Evolutionary conservation across 2,888 invertebrate species (phyloP).

Genomic region (Lapara coniferarum): DNA sequence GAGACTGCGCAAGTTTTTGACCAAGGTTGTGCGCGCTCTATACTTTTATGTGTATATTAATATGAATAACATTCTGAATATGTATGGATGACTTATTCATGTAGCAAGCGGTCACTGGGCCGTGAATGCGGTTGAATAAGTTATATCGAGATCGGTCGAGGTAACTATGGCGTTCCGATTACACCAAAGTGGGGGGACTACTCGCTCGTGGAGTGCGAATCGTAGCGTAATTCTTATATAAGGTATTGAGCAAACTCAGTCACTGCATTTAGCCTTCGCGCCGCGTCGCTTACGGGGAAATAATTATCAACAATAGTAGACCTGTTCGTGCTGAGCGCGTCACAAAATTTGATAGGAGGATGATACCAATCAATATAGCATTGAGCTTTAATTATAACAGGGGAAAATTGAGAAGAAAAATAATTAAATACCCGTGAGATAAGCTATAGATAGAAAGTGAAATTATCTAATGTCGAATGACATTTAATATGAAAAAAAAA

Average conservation of each 20-base stretch:
- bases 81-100: slow-evolving; percentile 19
- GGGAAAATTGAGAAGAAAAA: too few species aligned
- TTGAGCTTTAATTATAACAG: too few species aligned
- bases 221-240: slow-evolving; percentile 57
- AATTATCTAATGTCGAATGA: neutral
- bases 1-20: slow-evolving; percentile 13
- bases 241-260: slow-evolving; percentile 56
- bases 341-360: neutral
- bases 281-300: slow-evolving; percentile 15
- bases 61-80: slow-evolving; percentile 15
- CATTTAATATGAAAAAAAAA: neutral
- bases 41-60: slow-evolving; percentile 23
- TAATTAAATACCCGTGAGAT: neutral
- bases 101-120: slow-evolving; percentile 37
- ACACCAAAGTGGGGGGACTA: slow-evolving; percentile 44
- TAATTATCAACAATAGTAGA: slow-evolving; percentile 1
- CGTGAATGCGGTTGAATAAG: slow-evolving; percentile 42
- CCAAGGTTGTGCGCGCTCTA: slow-evolving; percentile 22
- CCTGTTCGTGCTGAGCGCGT: neutral
- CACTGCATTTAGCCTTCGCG: slow-evolving; percentile 24
- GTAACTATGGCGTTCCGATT: slow-evolving; percentile 29
- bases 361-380: too few species aligned
- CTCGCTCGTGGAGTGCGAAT: slow-evolving; percentile 39
- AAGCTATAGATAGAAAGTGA: neutral
- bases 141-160: slow-evolving; percentile 28